Conservation (phyloP, 2,113 vertebrate genomes). For the Oenanthe oenanthe region DNA sequence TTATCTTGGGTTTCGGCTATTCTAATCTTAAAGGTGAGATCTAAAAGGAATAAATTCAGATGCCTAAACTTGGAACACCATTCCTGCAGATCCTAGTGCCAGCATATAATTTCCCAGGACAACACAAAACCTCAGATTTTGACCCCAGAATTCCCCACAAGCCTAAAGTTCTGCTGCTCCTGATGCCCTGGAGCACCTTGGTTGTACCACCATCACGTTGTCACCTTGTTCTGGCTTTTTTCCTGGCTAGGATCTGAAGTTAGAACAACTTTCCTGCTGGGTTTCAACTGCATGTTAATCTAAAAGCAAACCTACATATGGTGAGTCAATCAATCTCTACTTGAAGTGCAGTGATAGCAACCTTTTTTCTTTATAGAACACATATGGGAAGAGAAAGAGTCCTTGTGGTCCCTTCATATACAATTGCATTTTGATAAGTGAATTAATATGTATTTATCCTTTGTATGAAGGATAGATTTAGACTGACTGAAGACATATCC, state of each 20-base stretch:
- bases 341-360: not conserved
- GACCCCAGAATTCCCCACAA: not conserved
- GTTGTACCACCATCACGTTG: not conserved
- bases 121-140: not conserved
- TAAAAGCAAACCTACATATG: conserved; percentile 33
- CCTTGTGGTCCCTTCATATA: not conserved
- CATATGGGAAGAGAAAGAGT: conserved; percentile 8
- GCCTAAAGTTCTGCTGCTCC: not conserved
- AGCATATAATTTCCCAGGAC: not conserved
- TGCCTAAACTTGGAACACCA: not conserved
- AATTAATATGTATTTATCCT: conserved; percentile 33
- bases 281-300: conserved; percentile 16
- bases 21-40: not conserved
- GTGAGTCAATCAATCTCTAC: conserved; percentile 38
- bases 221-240: not conserved
- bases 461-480: not conserved
- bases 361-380: conserved; percentile 21
- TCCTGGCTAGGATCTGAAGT: not conserved
- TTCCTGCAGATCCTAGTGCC: not conserved
- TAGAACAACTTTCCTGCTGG: not conserved
- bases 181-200: not conserved
- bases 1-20: not conserved
- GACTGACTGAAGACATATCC: not conserved
- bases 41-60: not conserved
- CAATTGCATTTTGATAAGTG: conserved; percentile 7